Evolutionary conservation across 2,797 vertebrate species (phyloP).

Genomic region (Sebastes diaconus): DNA sequence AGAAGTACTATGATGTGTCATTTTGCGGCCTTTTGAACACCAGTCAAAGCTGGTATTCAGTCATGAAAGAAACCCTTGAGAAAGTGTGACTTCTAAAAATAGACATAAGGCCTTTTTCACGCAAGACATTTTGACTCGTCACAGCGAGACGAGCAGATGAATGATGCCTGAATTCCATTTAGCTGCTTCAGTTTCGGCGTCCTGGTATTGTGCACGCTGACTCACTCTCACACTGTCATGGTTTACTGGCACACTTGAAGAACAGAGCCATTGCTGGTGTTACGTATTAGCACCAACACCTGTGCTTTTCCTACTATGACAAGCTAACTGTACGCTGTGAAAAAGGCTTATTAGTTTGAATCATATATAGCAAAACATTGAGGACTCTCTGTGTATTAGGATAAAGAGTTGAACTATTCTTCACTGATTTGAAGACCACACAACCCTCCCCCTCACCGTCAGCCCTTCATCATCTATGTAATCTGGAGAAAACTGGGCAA

Average conservation of each 20-base stretch:
- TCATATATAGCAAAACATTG: not conserved
- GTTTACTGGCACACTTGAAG: not conserved
- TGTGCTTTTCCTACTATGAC: not conserved
- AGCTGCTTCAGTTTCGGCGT: not conserved
- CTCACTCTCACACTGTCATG: not conserved
- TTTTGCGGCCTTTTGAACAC: not conserved
- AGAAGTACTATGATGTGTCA: not conserved
- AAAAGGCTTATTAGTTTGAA: not conserved
- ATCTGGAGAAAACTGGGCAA: constrained; percentile 74
- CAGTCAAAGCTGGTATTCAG: not conserved
- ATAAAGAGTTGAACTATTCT: constrained; percentile 5
- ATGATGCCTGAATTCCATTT: not conserved
- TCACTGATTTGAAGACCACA: constrained; percentile 34
- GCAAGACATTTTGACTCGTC: not conserved
- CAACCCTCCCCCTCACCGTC: constrained; percentile 19
- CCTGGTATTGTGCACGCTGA: not conserved
- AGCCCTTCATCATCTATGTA: constrained; percentile 41
- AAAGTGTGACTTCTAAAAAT: not conserved
- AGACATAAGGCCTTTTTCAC: not conserved
- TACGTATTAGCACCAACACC: not conserved
- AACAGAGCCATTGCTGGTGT: not conserved
- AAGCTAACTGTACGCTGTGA: not conserved
- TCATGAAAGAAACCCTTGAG: not conserved
- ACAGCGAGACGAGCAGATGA: not conserved
- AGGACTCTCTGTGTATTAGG: not conserved